Conservation (phyloP, 1,140 invertebrate genomes). For the Pseudoatta argentina region DNA sequence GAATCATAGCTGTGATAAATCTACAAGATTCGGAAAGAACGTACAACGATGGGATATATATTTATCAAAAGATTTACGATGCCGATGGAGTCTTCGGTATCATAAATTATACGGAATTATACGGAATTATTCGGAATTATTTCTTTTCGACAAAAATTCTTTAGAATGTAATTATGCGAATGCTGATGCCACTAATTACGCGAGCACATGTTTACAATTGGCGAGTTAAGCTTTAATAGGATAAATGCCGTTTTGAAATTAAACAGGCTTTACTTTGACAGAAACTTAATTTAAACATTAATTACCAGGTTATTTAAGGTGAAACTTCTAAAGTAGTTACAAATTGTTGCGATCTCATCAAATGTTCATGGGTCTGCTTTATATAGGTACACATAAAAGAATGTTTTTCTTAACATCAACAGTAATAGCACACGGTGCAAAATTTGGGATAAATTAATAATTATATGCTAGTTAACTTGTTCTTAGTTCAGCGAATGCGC, state of each 20-base stretch:
- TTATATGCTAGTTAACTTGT: not conserved
- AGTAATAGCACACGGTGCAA: not conserved
- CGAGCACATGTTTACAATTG: not conserved
- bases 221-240: not conserved
- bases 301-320: conserved; percentile 24
- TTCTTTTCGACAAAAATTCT: not conserved
- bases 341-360: not conserved
- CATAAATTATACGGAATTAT: not conserved
- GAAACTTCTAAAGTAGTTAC: conserved; percentile 28
- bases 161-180: not conserved
- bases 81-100: not conserved
- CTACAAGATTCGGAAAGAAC: not conserved
- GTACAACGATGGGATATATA: not conserved
- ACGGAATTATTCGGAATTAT: not conserved
- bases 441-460: conserved; percentile 20
- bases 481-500: not conserved
- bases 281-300: conserved; percentile 42
- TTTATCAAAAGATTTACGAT: not conserved
- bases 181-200: not conserved
- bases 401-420: not conserved
- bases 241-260: conserved; percentile 38
- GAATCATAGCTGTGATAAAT: conserved; percentile 30
- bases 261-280: conserved; percentile 37
- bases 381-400: not conserved
- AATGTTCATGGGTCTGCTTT: not conserved